Evolutionary conservation across 2,888 invertebrate genomes (phyloP), one percentile per base, ranked within the genome.

Genomic region (Dusona sp.): DNA sequence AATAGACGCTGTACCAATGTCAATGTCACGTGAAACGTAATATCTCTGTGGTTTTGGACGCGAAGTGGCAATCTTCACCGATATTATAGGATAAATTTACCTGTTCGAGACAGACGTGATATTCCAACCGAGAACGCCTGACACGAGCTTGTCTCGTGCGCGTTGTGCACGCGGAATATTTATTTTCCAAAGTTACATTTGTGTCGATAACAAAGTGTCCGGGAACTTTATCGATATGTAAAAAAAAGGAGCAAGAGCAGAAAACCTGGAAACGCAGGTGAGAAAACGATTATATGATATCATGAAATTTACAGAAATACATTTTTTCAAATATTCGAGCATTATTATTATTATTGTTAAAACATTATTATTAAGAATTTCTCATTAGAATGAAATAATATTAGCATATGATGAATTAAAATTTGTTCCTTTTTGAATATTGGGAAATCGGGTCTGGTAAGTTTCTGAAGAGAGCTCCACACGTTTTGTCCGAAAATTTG

Each of bases 11-110:
- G 29, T 61, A 61, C 29, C 61, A 61, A 29, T 29, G 29, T 13
- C 61, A 29, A 1, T 61, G 29, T 29, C 61, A 61, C 16, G 13
- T 2, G 25, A 16, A 61, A 61, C 25, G 29, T 61, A 61, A 61
- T 61, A 61, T 61, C 29, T 13, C 11, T 16, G 61, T 29, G 61
- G 61, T 61, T 61, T 61, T 29, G 29, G 6, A 61, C 29, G 6
- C 4, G 29, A 16, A 61, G 29, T 61, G 29, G 61, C 29, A 42
- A 42, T 42, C 38, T 68, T 68, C 42, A 45, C 68, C 42, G 42
- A 68, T 42, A 19, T 13, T 68, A 68, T 42, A 25, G 38, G 22
- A 68, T 42, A 68, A 22, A 68, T 42, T 68, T 68, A 16, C 22
- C 42, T 42, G 68, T 25, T 42, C n/a, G 68, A 38, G 22, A 22